Evolutionary conservation across 1,140 invertebrate species (phyloP).

Genomic region (Plectrocnemia conspersa): DNA sequence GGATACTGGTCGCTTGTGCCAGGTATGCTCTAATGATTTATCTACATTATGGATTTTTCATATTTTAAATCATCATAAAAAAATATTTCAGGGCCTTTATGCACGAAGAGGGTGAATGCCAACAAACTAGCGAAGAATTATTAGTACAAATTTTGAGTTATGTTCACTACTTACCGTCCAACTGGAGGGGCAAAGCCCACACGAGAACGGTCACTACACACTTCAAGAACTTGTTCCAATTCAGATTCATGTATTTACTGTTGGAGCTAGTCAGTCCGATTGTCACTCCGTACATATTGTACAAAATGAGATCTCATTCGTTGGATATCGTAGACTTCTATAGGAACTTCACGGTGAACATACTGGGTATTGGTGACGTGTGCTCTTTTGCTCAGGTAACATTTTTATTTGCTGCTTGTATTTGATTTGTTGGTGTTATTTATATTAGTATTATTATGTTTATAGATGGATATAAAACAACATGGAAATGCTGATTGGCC

Average conservation of each 20-base stretch:
- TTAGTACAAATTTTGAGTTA: slow-evolving; percentile 85
- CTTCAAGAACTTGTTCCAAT: slow-evolving; percentile 90
- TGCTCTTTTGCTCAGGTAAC: slow-evolving; percentile 83
- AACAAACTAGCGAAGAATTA: slow-evolving; percentile 67
- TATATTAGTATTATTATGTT: background rate
- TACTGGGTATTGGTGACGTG: slow-evolving; percentile 93
- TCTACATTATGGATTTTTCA: background rate
- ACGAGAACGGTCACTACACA: slow-evolving; percentile 76
- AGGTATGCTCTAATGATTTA: slow-evolving; percentile 36
- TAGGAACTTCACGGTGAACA: slow-evolving; percentile 90
- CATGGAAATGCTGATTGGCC: slow-evolving; percentile 91
- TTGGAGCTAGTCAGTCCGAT: slow-evolving; percentile 91
- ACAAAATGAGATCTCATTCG: slow-evolving; percentile 70
- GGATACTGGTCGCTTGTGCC: slow-evolving; percentile 63
- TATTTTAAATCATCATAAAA: slow-evolving; percentile 4
- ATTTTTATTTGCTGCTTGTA: background rate
- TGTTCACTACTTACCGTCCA: slow-evolving; percentile 91
- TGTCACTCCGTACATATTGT: slow-evolving; percentile 85
- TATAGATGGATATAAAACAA: slow-evolving; percentile 81
- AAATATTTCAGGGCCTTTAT: slow-evolving; percentile 59
- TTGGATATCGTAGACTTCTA: slow-evolving; percentile 95
- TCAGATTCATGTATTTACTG: slow-evolving; percentile 72
- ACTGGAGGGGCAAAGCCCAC: slow-evolving; percentile 87
- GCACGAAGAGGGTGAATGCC: slow-evolving; percentile 58
- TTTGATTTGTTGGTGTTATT: background rate